These are phyloP conservation scores for Ornithoptera priamus DNA, from an alignment of 2,888 invertebrate species.

Conservation along the genomic window DNA sequence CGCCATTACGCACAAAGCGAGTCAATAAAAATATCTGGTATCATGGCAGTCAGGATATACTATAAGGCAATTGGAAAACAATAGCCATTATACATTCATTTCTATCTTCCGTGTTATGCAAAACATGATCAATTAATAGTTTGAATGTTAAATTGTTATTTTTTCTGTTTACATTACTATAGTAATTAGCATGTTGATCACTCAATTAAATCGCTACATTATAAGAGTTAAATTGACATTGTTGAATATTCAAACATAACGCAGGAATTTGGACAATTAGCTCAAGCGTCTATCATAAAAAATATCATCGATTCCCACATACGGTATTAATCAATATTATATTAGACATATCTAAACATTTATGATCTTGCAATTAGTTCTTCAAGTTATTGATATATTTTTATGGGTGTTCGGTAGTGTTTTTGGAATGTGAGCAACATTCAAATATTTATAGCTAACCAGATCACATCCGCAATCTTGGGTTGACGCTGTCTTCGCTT, in stretches of 20 bases:
- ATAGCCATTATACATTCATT: constrained; percentile 12
- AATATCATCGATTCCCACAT: constrained; percentile 1
- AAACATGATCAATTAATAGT: not conserved
- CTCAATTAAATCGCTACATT: not conserved
- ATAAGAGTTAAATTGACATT: not conserved
- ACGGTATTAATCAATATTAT: constrained; percentile 12
- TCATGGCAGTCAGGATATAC: constrained; percentile 11
- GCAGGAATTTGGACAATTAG: not conserved
- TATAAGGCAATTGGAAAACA: constrained; percentile 14
- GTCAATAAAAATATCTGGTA: constrained; percentile 3
- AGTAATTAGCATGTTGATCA: constrained; percentile 4
- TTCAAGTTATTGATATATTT: constrained; percentile 21
- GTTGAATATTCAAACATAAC: not conserved
- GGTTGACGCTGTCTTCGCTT: not conserved
- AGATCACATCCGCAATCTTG: constrained; percentile 23
- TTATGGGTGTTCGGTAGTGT: constrained; percentile 28
- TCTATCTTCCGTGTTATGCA: constrained; percentile 11
- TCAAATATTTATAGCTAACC: constrained; percentile 23
- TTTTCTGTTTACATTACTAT: constrained; percentile 6
- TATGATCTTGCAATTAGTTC: constrained; percentile 24
- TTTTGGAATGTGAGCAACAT: constrained; percentile 18
- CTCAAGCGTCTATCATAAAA: constrained; percentile 2
- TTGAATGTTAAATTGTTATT: constrained; percentile 3
- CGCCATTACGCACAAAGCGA: not conserved
- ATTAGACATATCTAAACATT: constrained; percentile 18